Conservation (phyloP, 2,888 invertebrate genomes). For the Pharmacophagus antenor region DNA sequence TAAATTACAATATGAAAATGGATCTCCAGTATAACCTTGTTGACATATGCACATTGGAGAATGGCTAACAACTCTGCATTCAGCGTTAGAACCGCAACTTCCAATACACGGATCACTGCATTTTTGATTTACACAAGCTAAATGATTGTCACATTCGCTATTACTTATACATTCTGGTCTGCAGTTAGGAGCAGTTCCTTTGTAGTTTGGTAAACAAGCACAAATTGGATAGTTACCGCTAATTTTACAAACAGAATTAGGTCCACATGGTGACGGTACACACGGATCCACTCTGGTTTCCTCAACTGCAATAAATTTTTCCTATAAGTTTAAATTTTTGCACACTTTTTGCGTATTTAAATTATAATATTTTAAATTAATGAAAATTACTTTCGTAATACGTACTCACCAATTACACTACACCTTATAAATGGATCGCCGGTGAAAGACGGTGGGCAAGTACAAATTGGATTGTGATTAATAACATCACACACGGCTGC, state of each 20-base stretch:
- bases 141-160: conserved; percentile 85
- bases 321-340: not conserved
- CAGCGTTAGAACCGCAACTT: conserved; percentile 86
- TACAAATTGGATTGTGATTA: conserved; percentile 89
- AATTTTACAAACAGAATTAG: conserved; percentile 86
- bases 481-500: conserved; percentile 87
- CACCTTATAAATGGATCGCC: conserved; percentile 90
- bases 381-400: not conserved
- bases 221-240: conserved; percentile 86
- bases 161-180: conserved; percentile 90
- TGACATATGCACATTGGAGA: conserved; percentile 87
- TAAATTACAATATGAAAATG: conserved; percentile 84
- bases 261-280: conserved; percentile 89
- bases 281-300: conserved; percentile 77
- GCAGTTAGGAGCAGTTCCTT: conserved; percentile 88
- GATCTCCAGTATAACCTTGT: conserved; percentile 87
- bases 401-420: conserved; percentile 67
- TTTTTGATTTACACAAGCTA: conserved; percentile 88
- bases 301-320: conserved; percentile 35
- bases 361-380: not conserved
- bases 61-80: conserved; percentile 89
- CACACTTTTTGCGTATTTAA: not conserved
- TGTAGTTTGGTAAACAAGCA: conserved; percentile 84
- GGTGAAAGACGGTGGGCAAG: conserved; percentile 85
- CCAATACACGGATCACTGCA: conserved; percentile 88